Conservation (phyloP, 2,888 invertebrate genomes). For the Megamerina dolium region DNA sequence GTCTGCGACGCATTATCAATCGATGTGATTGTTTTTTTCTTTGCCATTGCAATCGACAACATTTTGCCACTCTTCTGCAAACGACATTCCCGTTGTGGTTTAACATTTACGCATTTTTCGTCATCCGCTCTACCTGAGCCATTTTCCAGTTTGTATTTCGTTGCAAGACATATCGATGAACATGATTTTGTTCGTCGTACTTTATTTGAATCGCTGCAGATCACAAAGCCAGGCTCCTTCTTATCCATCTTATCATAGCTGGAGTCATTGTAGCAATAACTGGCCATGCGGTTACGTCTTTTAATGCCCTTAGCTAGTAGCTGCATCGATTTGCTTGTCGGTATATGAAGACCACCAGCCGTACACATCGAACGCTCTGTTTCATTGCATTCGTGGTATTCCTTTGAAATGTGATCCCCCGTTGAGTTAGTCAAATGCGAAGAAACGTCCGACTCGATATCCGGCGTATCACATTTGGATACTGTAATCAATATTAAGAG, state of each 20-base stretch:
- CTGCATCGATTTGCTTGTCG: slow-evolving; percentile 54
- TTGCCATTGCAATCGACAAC: slow-evolving; percentile 29
- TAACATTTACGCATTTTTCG: no score
- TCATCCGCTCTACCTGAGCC: no score
- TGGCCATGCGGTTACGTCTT: slow-evolving; percentile 57
- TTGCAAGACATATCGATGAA: slow-evolving; percentile 52
- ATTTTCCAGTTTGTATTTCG: slow-evolving; percentile 14
- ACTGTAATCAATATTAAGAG: slow-evolving; percentile 14
- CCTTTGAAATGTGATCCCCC: slow-evolving; percentile 25
- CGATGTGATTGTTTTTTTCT: slow-evolving; percentile 9
- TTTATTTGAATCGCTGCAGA: slow-evolving; percentile 23
- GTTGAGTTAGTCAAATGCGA: slow-evolving; percentile 5
- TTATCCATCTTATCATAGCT: slow-evolving; percentile 40
- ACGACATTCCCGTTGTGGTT: no score
- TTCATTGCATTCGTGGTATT: slow-evolving; percentile 46
- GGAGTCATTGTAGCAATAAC: slow-evolving; percentile 56
- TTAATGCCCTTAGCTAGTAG: slow-evolving; percentile 53
- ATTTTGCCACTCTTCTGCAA: slow-evolving; percentile 37
- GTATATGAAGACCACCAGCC: slow-evolving; percentile 58
- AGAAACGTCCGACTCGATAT: slow-evolving; percentile 10
- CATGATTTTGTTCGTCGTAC: slow-evolving; percentile 62
- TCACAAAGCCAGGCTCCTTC: slow-evolving; percentile 35
- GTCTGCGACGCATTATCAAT: slow-evolving; percentile 55
- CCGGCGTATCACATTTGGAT: slow-evolving; percentile 12
- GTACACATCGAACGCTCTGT: slow-evolving; percentile 54